These are phyloP conservation scores for Xanthorhoe spadicearia DNA, from an alignment of 2,888 invertebrate genomes.

Conservation along the genomic window DNA sequence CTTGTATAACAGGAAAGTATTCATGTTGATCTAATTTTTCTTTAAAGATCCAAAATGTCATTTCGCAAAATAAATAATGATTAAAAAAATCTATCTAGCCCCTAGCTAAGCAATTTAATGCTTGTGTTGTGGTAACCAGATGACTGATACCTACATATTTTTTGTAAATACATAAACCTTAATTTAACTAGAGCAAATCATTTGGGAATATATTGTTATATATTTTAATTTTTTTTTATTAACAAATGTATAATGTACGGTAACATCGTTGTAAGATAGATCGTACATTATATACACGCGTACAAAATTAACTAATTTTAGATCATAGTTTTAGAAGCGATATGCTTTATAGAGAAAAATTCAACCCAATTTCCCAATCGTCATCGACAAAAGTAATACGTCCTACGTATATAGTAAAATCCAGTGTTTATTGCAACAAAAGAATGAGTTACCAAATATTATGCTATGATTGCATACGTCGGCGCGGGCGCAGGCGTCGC, in stretches of 20 bases:
- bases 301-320: no score
- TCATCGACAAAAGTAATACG: background rate
- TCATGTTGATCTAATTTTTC: background rate
- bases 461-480: conserved; percentile 41
- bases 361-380: background rate
- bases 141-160: no score
- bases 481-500: conserved; percentile 45
- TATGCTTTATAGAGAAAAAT: background rate
- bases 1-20: conserved; percentile 26
- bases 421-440: conserved; percentile 18
- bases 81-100: background rate
- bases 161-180: no score
- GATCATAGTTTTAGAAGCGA: background rate
- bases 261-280: no score
- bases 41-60: background rate
- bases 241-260: no score
- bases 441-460: conserved; percentile 39
- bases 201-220: no score
- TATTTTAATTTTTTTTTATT: no score
- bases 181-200: background rate
- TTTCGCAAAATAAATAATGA: background rate
- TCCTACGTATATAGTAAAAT: conserved; percentile 3
- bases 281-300: no score
- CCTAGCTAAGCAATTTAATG: no score
- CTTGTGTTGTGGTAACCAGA: no score